A percentile compares a stretch with the other conserved stretches of the same genome.
Conservation (phyloP, 2,888 invertebrate species). For the Pheosia tremula region DNA sequence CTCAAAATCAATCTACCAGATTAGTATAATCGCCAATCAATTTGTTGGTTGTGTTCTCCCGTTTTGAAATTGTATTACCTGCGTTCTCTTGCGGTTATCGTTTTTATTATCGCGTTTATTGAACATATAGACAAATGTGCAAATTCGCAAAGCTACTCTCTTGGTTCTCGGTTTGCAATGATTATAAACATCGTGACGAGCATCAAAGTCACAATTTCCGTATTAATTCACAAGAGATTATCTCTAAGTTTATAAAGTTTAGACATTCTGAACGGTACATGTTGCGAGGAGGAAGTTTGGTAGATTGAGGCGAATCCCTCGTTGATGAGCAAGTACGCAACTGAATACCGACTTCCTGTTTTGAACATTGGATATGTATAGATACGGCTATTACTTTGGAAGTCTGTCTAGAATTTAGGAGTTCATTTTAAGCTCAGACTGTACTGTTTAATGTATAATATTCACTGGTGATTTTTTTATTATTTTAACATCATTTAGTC, state of each 20-base stretch:
- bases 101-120: slow-evolving; percentile 31
- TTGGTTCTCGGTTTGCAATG: slow-evolving; percentile 23
- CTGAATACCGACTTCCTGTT: slow-evolving; percentile 56
- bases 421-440: too few relatives aligned
- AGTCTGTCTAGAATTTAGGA: slow-evolving; percentile 19
- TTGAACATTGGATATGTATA: slow-evolving; percentile 44
- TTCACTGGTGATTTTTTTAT: too few relatives aligned
- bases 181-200: slow-evolving; percentile 47
- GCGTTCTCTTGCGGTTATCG: slow-evolving; percentile 22
- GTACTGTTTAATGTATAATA: too few relatives aligned
- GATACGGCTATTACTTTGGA: slow-evolving; percentile 30
- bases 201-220: slow-evolving; percentile 56
- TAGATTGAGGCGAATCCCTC: slow-evolving; percentile 63
- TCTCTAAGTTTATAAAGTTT: slow-evolving; percentile 64
- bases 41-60: slow-evolving; percentile 34
- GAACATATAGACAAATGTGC: slow-evolving; percentile 27
- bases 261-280: slow-evolving; percentile 61
- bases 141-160: slow-evolving; percentile 38
- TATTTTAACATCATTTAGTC: too few relatives aligned
- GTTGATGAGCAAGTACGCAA: slow-evolving; percentile 60
- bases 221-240: slow-evolving; percentile 61
- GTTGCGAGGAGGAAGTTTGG: slow-evolving; percentile 67
- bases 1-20: slow-evolving; percentile 34
- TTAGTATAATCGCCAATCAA: slow-evolving; percentile 39
- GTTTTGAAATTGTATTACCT: slow-evolving; percentile 34